Conservation (phyloP, 2,113 vertebrate genomes). For the Nothoprocta pentlandii region DNA sequence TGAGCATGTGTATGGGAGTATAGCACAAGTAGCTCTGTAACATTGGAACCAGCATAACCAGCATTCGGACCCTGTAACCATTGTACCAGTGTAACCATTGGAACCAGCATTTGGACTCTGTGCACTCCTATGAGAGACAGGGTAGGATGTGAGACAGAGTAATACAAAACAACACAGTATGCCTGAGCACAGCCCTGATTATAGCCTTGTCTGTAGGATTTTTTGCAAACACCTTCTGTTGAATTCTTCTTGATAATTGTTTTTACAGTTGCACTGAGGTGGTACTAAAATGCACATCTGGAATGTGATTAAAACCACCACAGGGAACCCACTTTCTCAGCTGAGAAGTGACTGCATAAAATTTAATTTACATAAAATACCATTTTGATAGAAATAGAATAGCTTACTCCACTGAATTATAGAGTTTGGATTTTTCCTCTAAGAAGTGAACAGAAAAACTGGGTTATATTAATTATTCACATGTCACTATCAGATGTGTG, state of each 20-base stretch:
- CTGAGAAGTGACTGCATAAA: not conserved
- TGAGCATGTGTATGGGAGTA: too few species aligned
- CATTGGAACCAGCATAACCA: not conserved
- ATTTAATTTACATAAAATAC: conserved; percentile 30
- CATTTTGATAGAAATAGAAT: not conserved
- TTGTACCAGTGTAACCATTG: too few species aligned
- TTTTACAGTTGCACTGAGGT: not conserved
- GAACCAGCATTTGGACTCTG: not conserved
- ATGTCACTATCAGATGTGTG: not conserved
- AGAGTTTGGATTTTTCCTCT: not conserved
- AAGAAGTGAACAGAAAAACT: not conserved
- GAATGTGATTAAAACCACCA: not conserved
- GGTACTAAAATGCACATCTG: not conserved
- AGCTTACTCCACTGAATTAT: not conserved
- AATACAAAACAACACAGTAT: not conserved
- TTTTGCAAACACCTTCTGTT: not conserved
- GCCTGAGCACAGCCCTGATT: not conserved
- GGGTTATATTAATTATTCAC: not conserved
- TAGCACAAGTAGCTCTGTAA: too few species aligned
- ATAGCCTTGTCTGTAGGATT: not conserved
- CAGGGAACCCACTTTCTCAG: not conserved
- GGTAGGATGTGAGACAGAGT: not conserved
- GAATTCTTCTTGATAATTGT: not conserved
- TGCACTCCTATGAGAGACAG: not conserved
- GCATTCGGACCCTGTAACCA: too few species aligned